Evolutionary conservation across 2,888 invertebrate genomes (phyloP).

Genomic region (Apodemia zela): DNA sequence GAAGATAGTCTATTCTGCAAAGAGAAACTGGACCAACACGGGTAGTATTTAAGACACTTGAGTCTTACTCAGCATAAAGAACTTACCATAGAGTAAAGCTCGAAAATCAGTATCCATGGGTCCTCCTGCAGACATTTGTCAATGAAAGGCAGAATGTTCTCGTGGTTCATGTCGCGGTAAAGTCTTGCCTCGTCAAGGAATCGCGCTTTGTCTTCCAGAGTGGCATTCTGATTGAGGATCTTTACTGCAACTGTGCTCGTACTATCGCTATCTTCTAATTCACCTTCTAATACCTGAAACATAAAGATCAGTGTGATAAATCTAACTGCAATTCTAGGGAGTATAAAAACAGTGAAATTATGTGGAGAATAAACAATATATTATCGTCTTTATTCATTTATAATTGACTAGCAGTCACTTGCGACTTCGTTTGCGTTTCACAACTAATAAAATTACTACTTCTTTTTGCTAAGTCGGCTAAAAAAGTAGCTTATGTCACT

Average conservation of each 20-base stretch:
- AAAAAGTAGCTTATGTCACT: too few relatives aligned
- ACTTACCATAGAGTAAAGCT: conserved; percentile 84
- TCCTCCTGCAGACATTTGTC: conserved; percentile 89
- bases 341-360: too few relatives aligned
- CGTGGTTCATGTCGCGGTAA: conserved; percentile 86
- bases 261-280: conserved; percentile 68
- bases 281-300: conserved; percentile 87
- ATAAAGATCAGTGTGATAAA: not conserved
- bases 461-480: too few relatives aligned
- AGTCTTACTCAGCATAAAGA: not conserved
- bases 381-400: too few relatives aligned
- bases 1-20: too few relatives aligned
- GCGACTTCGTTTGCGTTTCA: too few relatives aligned
- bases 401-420: too few relatives aligned
- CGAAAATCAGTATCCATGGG: conserved; percentile 89
- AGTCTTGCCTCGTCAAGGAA: conserved; percentile 89
- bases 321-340: too few relatives aligned
- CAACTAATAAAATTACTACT: too few relatives aligned
- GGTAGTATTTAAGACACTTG: too few relatives aligned
- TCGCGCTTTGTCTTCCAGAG: conserved; percentile 86
- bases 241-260: conserved; percentile 85
- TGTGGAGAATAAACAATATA: too few relatives aligned
- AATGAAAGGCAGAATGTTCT: conserved; percentile 85
- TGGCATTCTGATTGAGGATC: conserved; percentile 89
- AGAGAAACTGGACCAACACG: too few relatives aligned